Evolutionary conservation across 2,113 vertebrate species (phyloP), one percentile per base, ranked within the genome.

Genomic region (Herpetotheres cachinnans): DNA sequence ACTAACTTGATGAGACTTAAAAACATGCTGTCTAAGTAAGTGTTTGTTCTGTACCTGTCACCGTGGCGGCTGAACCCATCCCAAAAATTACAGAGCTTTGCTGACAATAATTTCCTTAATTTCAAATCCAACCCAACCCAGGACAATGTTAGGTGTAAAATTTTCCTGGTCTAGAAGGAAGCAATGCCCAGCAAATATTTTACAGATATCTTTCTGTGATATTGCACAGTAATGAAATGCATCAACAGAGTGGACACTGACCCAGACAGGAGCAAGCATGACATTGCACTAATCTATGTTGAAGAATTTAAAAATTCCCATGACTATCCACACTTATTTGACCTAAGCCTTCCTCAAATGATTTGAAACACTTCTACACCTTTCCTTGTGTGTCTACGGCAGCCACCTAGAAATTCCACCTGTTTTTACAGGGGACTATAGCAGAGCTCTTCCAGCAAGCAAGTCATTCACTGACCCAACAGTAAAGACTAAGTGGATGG

Each of bases 361-460:
- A 25, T 34, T 30, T 82, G 59, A 67, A 96, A 63, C 13, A 50
- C 26, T 89, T 74, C 29, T 49, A 50, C 10, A 34, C 7, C 27
- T 77, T 36, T 49, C 10, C 27, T 40, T 65, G 36, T 13, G 34
- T 0, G 0, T 40, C 36, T 50, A 22, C 0, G 5, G 36, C 36
- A 87, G 69, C 46, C 52, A 26, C 55, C 27, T 22, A 42, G 42
- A 93, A 89, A 71, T 67, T 29, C 25, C 44, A 40, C 1, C 0
- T 19, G 40, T 18, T 61, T 80, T 61, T 36, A 61, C 34, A 58
- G 67, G 0, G 6, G 40, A 27, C 10, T 78, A 24, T 6, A 71
- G 50, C 20, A 81, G 24, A 88, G 38, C 15, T 32, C 16, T 44
- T 70, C n/a, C 19, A 65, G 67, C 27, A 84, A 83, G 44, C n/a